Percentiles rank a stretch among this genome's conserved stretches.
These are phyloP conservation scores for Hydrophis major DNA, from an alignment of 2,797 vertebrate species.

Conservation along the genomic window DNA sequence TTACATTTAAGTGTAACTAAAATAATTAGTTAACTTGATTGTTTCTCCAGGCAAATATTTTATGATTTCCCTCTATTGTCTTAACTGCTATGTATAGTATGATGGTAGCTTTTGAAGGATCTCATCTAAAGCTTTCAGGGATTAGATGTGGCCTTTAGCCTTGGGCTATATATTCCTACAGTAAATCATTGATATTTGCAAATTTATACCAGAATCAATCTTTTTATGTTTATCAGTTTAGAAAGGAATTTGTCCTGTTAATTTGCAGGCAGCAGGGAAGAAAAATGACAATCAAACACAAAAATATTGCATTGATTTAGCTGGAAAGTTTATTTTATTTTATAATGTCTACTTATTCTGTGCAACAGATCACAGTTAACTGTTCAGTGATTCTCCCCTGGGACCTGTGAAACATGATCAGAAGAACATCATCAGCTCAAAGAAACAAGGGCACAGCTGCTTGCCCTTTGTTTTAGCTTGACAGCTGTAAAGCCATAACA, in stretches of 20 bases:
- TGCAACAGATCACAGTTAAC: constrained; percentile 38
- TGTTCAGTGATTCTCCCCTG: constrained; percentile 44
- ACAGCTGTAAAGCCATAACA: constrained; percentile 27
- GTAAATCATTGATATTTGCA: constrained; percentile 5
- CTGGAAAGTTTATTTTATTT: constrained; percentile 17
- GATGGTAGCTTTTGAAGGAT: background rate
- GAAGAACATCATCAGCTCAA: constrained; percentile 41
- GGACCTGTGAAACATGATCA: constrained; percentile 21
- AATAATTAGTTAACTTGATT: background rate
- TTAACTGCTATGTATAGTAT: background rate
- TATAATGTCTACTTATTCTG: constrained; percentile 20
- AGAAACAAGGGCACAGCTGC: constrained; percentile 37
- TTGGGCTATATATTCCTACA: background rate
- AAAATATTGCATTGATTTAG: constrained; percentile 34
- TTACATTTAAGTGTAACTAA: background rate
- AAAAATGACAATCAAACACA: background rate
- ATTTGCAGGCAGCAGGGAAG: background rate
- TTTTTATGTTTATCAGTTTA: background rate
- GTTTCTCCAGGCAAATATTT: background rate
- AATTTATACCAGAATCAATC: constrained; percentile 8
- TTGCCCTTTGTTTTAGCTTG: constrained; percentile 42
- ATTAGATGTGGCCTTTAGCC: background rate
- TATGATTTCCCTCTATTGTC: background rate
- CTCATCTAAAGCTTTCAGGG: background rate
- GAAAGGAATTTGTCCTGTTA: constrained; percentile 13